Conservation (phyloP, 1,140 invertebrate genomes). For the Laupala kohalensis region DNA sequence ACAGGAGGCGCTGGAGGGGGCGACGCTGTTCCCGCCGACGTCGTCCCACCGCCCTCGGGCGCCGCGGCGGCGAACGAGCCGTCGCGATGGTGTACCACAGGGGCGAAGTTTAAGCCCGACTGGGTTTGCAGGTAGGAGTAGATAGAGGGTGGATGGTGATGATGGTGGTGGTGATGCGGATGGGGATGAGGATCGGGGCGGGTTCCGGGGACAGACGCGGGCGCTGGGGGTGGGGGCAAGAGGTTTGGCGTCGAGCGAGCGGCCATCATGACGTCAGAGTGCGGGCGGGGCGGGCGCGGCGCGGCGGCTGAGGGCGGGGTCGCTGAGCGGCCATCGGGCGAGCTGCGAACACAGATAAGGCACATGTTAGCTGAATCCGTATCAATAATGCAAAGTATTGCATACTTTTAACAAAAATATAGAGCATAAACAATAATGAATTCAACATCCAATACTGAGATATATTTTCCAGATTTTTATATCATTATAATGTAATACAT, state of each 20-base stretch:
- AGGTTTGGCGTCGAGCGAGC: slow-evolving; percentile 40
- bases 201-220: slow-evolving; percentile 26
- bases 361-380: too few relatives aligned
- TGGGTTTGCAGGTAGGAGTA: slow-evolving; percentile 28
- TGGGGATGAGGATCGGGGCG: slow-evolving; percentile 32
- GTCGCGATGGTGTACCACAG: slow-evolving; percentile 23
- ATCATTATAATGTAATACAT: too few relatives aligned
- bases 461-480: too few relatives aligned
- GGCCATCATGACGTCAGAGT: slow-evolving; percentile 27
- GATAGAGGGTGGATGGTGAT: slow-evolving; percentile 23
- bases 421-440: too few relatives aligned
- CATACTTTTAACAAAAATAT: too few relatives aligned
- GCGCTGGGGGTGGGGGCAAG: slow-evolving; percentile 29
- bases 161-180: slow-evolving; percentile 22
- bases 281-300: not conserved
- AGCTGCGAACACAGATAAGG: too few relatives aligned
- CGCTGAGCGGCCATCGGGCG: not conserved
- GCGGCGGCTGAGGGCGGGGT: too few relatives aligned
- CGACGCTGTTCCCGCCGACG: slow-evolving; percentile 27
- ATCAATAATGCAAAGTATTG: too few relatives aligned
- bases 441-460: too few relatives aligned
- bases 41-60: not conserved
- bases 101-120: slow-evolving; percentile 29
- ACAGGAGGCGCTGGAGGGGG: slow-evolving; percentile 46
- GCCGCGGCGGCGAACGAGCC: slow-evolving; percentile 13